Conservation (phyloP, 2,888 invertebrate genomes). For the Diogma glabrata region DNA sequence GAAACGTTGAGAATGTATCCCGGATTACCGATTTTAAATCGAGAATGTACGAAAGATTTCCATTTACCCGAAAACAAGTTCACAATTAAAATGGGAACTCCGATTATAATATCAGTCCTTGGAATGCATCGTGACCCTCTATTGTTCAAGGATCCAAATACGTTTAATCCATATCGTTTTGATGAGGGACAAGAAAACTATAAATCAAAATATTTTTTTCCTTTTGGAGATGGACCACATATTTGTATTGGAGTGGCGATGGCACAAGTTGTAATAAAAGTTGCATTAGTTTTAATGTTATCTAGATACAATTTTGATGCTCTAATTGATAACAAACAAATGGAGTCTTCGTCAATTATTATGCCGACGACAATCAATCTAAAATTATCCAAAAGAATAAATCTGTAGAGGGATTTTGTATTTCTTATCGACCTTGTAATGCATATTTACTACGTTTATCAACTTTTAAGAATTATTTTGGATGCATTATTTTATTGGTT, state of each 20-base stretch:
- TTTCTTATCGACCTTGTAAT: too few relatives aligned
- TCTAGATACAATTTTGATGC: conserved; percentile 26
- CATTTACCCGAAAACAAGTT: conserved; percentile 28
- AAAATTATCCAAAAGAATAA: too few relatives aligned
- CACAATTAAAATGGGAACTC: conserved; percentile 30
- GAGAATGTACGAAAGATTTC: conserved; percentile 33
- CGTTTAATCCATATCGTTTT: conserved; percentile 38
- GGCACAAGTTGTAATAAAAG: conserved; percentile 30
- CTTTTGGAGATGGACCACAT: conserved; percentile 35
- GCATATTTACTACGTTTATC: too few relatives aligned
- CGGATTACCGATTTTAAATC: conserved; percentile 33
- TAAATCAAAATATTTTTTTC: conserved; percentile 27
- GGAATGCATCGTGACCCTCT: conserved; percentile 36
- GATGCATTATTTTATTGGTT: too few relatives aligned
- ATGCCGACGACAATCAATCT: too few relatives aligned
- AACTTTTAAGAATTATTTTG: too few relatives aligned
- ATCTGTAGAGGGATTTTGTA: too few relatives aligned
- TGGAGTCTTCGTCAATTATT: too few relatives aligned
- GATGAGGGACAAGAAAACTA: conserved; percentile 24
- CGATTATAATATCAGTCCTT: conserved; percentile 31
- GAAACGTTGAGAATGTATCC: conserved; percentile 38
- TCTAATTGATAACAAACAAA: conserved; percentile 20
- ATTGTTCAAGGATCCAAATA: conserved; percentile 34
- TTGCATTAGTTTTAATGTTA: conserved; percentile 28
- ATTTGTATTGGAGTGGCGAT: conserved; percentile 33